A percentile compares a stretch with the other conserved stretches of the same genome.
phyloP scores from a whole-genome alignment of 1,140 invertebrate genomes.

The Bilobella aurantiaca region DNA sequence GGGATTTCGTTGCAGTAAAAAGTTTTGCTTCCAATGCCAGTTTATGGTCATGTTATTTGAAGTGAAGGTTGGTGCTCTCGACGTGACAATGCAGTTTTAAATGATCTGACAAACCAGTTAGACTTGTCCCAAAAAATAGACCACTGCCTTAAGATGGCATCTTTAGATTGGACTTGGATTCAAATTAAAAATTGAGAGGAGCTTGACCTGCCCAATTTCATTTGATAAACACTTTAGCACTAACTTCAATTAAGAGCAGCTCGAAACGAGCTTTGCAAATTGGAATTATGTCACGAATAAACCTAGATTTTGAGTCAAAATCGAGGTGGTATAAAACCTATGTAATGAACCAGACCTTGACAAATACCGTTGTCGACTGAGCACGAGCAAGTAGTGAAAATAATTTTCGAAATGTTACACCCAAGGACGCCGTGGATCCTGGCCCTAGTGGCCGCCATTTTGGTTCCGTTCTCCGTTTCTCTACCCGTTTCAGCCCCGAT shows the following conservation, averaged over 20 bases:
- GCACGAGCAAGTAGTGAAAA: neutral
- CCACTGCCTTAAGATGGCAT: no score
- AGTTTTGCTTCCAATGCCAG: no score
- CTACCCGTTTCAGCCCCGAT: neutral
- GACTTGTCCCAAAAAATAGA: neutral
- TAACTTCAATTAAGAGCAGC: no score
- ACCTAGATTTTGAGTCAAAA: neutral
- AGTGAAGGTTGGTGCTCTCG: no score
- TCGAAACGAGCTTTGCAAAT: no score
- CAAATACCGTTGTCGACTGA: neutral
- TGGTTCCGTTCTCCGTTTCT: neutral
- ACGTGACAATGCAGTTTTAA: no score
- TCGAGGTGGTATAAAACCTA: constrained; percentile 1
- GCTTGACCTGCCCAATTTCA: neutral
- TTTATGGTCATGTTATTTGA: no score
- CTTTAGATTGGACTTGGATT: no score
- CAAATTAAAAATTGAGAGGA: neutral
- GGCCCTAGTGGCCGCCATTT: neutral
- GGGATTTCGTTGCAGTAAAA: no score
- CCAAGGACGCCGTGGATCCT: neutral
- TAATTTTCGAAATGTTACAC: neutral
- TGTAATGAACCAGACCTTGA: neutral
- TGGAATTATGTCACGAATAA: neutral
- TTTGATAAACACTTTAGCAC: neutral
- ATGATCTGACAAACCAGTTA: neutral